Evolutionary conservation across 2,888 invertebrate genomes (phyloP).

Genomic region (Sceliomorpha sp.): DNA sequence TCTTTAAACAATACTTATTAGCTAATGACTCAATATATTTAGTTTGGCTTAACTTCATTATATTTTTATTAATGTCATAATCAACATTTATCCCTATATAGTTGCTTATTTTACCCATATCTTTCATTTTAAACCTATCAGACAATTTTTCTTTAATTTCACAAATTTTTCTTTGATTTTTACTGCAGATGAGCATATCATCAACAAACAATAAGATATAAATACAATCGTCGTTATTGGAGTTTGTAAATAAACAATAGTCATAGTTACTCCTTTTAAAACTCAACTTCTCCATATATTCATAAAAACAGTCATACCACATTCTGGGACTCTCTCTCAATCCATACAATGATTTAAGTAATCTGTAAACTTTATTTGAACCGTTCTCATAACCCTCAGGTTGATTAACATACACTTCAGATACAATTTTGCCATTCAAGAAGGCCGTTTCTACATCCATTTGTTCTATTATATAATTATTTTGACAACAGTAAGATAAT

Average conservation of each 20-base stretch:
- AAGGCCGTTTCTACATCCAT: too few relatives aligned
- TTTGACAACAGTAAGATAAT: conserved; percentile 31
- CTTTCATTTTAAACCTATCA: conserved; percentile 14
- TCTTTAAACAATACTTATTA: conserved; percentile 9
- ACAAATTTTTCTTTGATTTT: conserved; percentile 16
- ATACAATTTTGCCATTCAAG: conserved; percentile 37
- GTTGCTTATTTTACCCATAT: conserved; percentile 10
- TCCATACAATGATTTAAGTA: conserved; percentile 33
- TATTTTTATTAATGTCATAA: conserved; percentile 3
- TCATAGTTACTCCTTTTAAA: conserved; percentile 40
- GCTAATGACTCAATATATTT: conserved; percentile 16
- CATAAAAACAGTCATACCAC: conserved; percentile 37
- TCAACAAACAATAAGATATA: conserved; percentile 31
- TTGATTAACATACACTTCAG: conserved; percentile 40
- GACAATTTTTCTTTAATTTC: neutral
- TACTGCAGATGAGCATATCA: conserved; percentile 27
- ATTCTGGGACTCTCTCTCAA: conserved; percentile 28
- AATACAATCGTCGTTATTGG: neutral
- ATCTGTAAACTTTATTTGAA: conserved; percentile 22
- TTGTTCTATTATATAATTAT: conserved; percentile 35
- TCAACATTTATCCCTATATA: conserved; percentile 12
- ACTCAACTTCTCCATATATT: conserved; percentile 16
- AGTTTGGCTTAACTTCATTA: conserved; percentile 11
- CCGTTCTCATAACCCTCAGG: conserved; percentile 41
- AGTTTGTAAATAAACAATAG: conserved; percentile 31